Evolutionary conservation across 2,888 invertebrate species (phyloP), one percentile per base, ranked within the genome.

Genomic region (Ochropleura leucogaster): DNA sequence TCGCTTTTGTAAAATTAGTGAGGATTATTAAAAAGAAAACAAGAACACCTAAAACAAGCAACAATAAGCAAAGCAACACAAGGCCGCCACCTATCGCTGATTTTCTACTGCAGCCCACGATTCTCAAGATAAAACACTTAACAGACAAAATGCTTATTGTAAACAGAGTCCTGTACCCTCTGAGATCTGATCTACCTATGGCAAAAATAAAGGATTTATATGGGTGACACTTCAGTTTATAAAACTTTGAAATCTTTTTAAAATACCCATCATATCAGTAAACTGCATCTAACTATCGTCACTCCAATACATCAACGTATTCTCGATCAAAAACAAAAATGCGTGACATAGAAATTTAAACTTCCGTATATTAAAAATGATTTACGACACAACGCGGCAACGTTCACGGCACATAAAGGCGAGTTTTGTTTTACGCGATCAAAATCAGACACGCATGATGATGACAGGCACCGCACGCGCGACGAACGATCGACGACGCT

Each of bases 381-480:
- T 86, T 75, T 68, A 80, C 66, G 74, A 73, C 67, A 68, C 65
- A 49, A n/a, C n/a, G n/a, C n/a, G n/a, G n/a, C n/a, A n/a, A 71
- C 67, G 64, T 77, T 71, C 85, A 85, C 65, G 72, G 71, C 60
- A 63, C 57, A 84, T 85, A 85, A 81, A 81, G 80, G 79, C 77
- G 44, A 79, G 74, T 82, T 86, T 85, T 79, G 79, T 85, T 83
- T 82, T 77, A 83, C 78, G 85, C 87, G 82, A 72, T 85, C 79
- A 77, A 73, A 71, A 85, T 85, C 75, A 72, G 80, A 20, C 73
- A 87, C 83, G 86, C 85, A 47, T 87, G 75, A 87, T 87, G 83
- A 86, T 64, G 55, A 53, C 66, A 14, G 65, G 49, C 60, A 55
- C 60, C 79, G 87, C 86, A 85, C 86, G 86, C 86, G 86, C 84